A percentile compares a stretch with the other conserved stretches of the same genome.
These are phyloP conservation scores for Acropternis orthonyx DNA, from an alignment of 2,797 vertebrate genomes.

Conservation along the genomic window DNA sequence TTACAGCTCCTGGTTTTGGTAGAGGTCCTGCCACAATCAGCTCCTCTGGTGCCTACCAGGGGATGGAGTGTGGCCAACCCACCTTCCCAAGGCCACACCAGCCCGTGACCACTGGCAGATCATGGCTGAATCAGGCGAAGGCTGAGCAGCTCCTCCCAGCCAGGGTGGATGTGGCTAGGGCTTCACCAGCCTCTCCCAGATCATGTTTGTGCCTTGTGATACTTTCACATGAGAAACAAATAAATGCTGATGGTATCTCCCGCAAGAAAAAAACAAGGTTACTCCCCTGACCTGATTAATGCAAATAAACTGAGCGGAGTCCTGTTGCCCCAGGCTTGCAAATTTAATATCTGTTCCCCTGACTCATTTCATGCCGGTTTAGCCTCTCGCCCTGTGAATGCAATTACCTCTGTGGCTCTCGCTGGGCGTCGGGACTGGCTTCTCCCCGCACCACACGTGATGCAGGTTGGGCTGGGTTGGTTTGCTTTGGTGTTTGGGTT, in stretches of 20 bases:
- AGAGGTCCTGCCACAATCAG: background rate
- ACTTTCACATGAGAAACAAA: slow-evolving; percentile 70
- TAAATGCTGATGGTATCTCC: slow-evolving; percentile 54
- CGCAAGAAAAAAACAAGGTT: slow-evolving; percentile 39
- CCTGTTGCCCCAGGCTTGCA: slow-evolving; percentile 54
- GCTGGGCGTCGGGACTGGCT: slow-evolving; percentile 20
- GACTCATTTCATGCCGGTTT: slow-evolving; percentile 66
- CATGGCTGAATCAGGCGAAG: accelerated
- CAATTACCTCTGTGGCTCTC: slow-evolving; percentile 52
- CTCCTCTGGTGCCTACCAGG: background rate
- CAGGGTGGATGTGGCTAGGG: background rate
- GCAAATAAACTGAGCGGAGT: slow-evolving; percentile 61
- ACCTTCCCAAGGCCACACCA: background rate
- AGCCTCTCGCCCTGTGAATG: slow-evolving; percentile 62
- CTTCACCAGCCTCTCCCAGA: background rate
- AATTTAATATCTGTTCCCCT: slow-evolving; percentile 69
- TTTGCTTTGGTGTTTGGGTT: background rate
- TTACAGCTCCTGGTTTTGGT: background rate
- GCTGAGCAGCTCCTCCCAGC: background rate
- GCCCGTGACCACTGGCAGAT: background rate
- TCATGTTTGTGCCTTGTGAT: slow-evolving; percentile 5
- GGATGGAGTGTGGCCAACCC: background rate
- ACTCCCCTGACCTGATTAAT: slow-evolving; percentile 68
- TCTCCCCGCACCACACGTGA: background rate
- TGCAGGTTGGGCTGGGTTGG: background rate